A percentile compares a stretch with the other conserved stretches of the same genome.
Conservation (phyloP, 1,140 invertebrate species). For the Paracyclopina nana region DNA sequence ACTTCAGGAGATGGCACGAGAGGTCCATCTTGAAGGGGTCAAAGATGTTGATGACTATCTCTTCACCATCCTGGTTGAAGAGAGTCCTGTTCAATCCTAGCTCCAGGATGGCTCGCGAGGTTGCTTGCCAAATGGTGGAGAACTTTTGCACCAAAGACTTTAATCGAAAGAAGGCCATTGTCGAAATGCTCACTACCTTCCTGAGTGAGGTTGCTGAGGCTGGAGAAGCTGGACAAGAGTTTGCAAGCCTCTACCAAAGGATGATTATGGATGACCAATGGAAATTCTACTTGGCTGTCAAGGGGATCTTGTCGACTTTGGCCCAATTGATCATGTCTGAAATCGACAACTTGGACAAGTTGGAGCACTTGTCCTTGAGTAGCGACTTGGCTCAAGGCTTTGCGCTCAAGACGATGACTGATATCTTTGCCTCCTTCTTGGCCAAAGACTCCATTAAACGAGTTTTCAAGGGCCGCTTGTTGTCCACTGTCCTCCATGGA, state of each 20-base stretch:
- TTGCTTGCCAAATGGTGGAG: conserved; percentile 70
- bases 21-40: conserved; percentile 21
- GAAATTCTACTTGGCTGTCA: conserved; percentile 68
- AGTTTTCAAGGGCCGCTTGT: conserved; percentile 67
- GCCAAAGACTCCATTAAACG: conserved; percentile 58
- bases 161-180: conserved; percentile 31
- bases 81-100: conserved; percentile 74
- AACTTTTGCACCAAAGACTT: conserved; percentile 39
- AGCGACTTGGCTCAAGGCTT: conserved; percentile 80
- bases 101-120: conserved; percentile 62
- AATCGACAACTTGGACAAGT: conserved; percentile 58
- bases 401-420: conserved; percentile 63
- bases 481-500: conserved; percentile 73
- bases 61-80: conserved; percentile 52
- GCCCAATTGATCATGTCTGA: conserved; percentile 66
- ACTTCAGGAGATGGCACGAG: conserved; percentile 35
- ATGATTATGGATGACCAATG: conserved; percentile 43
- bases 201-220: conserved; percentile 57
- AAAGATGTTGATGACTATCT: neutral
- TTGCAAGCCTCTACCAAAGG: conserved; percentile 60
- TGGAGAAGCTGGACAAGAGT: conserved; percentile 80
- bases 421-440: conserved; percentile 60
- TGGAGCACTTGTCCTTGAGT: conserved; percentile 75
- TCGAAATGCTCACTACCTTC: conserved; percentile 70
- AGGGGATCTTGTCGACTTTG: conserved; percentile 57